A percentile compares a stretch with the other conserved stretches of the same genome.
Conservation (phyloP, 2,888 invertebrate species). For the Drosophila melanocephala region DNA sequence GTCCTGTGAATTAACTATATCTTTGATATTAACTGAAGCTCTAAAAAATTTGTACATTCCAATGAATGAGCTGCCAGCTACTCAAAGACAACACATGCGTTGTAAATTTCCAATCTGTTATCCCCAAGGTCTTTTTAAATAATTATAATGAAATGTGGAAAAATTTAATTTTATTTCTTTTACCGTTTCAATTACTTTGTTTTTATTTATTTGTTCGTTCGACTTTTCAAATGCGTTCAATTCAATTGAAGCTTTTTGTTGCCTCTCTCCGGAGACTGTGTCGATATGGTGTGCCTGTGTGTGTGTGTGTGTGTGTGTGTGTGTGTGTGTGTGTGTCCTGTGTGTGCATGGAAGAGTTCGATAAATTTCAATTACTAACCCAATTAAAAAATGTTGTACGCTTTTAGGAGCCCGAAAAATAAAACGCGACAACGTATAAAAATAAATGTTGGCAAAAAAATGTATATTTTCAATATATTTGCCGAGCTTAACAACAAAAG, state of each 20-base stretch:
- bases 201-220: conserved; percentile 22
- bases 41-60: background rate
- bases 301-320: conserved; percentile 30
- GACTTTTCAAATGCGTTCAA: conserved; percentile 50
- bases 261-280: conserved; percentile 42
- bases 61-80: background rate
- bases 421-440: conserved; percentile 50
- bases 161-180: conserved; percentile 15
- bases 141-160: conserved; percentile 10
- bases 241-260: conserved; percentile 60
- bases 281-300: conserved; percentile 14
- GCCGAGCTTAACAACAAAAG: conserved; percentile 55
- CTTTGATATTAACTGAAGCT: background rate
- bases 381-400: conserved; percentile 81
- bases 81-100: background rate
- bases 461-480: conserved; percentile 67
- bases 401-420: conserved; percentile 73
- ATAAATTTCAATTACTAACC: conserved; percentile 84
- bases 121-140: conserved; percentile 1
- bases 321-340: conserved; percentile 28
- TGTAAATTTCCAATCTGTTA: background rate
- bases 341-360: conserved; percentile 66
- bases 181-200: conserved; percentile 20
- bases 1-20: background rate
- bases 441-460: conserved; percentile 41